A percentile compares a stretch with the other conserved stretches of the same genome.
phyloP scores from a whole-genome alignment of 2,113 vertebrate species.

The Agelaius phoeniceus region DNA sequence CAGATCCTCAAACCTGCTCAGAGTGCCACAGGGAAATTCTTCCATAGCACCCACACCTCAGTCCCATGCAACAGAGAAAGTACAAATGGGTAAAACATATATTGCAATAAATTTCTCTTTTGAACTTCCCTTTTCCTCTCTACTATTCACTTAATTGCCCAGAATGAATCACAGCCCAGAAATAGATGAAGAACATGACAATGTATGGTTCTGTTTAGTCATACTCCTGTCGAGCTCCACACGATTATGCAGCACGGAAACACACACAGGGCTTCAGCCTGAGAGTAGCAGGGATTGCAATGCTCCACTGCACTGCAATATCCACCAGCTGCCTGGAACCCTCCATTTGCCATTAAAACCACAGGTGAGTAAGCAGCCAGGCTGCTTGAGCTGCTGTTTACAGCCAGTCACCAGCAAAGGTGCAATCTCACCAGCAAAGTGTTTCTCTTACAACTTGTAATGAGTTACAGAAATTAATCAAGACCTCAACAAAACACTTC shows the following conservation, averaged over 20 bases:
- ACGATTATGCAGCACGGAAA: neutral
- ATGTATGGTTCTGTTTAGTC: neutral
- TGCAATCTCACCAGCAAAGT: neutral
- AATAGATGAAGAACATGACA: neutral
- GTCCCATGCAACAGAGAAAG: neutral
- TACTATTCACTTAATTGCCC: neutral
- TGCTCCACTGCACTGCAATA: neutral
- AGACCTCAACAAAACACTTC: neutral
- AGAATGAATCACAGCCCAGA: slow-evolving; percentile 21
- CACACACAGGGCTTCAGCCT: neutral
- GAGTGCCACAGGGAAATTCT: neutral
- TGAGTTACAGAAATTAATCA: neutral
- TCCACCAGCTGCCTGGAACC: neutral
- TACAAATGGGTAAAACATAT: neutral
- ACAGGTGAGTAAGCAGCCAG: neutral
- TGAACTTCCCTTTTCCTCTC: neutral
- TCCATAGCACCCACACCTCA: neutral
- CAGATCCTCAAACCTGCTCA: neutral
- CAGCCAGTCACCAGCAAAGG: neutral
- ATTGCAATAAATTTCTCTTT: neutral
- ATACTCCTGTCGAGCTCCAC: neutral
- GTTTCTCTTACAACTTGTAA: neutral
- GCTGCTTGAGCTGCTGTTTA: neutral
- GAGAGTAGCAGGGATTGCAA: neutral
- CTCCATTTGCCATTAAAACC: neutral